Evolutionary conservation across 2,797 vertebrate genomes (phyloP), one percentile per base, ranked within the genome.

Genomic region (Eulemur mongoz): DNA sequence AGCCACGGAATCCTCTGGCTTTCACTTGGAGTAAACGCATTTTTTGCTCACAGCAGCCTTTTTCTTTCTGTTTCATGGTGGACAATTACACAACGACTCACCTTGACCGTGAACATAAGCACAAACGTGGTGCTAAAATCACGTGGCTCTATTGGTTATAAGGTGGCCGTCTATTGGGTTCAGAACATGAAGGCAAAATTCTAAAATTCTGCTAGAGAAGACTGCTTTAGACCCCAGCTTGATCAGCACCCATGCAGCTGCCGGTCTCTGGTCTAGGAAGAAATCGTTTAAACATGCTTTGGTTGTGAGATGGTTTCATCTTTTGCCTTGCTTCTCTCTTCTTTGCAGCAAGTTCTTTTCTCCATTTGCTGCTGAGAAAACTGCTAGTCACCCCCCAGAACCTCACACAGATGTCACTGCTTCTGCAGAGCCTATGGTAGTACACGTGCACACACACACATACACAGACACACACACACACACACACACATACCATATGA

Each of bases 21-120:
- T 6, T 11, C 45, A 23, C 15, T 23, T 1, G 12, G n/a, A 0
- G 4, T 20, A 0, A 1, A 10, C 0, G 32, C 20, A 0, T 0
- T 0, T 15, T 1, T 38, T 9, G 0, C 0, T 7, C 5, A 3
- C 1, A 3, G 72, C 7, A 1, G 14, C 13, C 35, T 72, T n/a
- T 6, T 7, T 48, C 61, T 25, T 63, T 35, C n/a, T 69, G 73
- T 35, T 17, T 35, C 2, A 15, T 67, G 9, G 4, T 1, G 23
- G 27, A 5, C 9, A 10, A 2, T 7, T 12, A 17, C 4, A 0
- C 0, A 14, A 32, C 61, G 0, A 4, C 7, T 5, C 30, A 0
- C 20, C 75, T 4, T 8, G n/a, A 8, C 32, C 2, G 0, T 5
- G 50, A 11, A 7, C 22, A 1, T 35, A 1, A 27, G 20, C 1